Evolutionary conservation across 2,888 invertebrate species (phyloP).

Genomic region (Pterostichus madidus): DNA sequence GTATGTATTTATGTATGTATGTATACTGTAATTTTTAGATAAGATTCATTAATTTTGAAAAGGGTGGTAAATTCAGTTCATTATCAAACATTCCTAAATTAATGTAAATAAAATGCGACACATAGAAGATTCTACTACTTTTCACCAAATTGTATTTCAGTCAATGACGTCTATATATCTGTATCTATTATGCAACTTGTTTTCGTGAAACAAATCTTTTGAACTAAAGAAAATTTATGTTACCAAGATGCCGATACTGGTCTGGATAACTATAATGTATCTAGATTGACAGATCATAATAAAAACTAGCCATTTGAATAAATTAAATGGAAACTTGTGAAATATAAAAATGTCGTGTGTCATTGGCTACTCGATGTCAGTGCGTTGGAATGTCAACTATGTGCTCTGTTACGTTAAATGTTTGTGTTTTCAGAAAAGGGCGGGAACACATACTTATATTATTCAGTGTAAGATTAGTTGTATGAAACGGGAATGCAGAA

Average conservation of each 20-base stretch:
- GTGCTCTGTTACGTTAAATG: slow-evolving; percentile 11
- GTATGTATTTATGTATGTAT: too few relatives aligned
- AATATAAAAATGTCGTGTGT: slow-evolving; percentile 39
- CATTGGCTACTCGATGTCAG: slow-evolving; percentile 24
- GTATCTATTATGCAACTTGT: too few relatives aligned
- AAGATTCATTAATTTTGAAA: too few relatives aligned
- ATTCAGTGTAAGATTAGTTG: neutral
- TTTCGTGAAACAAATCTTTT: too few relatives aligned
- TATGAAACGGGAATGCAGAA: neutral
- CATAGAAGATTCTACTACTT: too few relatives aligned
- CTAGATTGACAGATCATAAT: neutral
- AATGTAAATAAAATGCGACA: too few relatives aligned
- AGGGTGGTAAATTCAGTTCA: too few relatives aligned
- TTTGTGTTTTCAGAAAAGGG: slow-evolving; percentile 8
- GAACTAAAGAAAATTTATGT: neutral
- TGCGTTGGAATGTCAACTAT: slow-evolving; percentile 38
- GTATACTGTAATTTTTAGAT: too few relatives aligned
- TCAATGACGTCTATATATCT: too few relatives aligned
- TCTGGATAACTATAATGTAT: neutral
- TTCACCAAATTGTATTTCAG: too few relatives aligned
- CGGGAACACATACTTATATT: neutral
- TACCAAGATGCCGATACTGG: neutral
- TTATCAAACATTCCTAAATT: too few relatives aligned
- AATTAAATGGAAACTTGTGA: slow-evolving; percentile 38
- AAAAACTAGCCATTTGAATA: slow-evolving; percentile 7